Evolutionary conservation across 2,113 vertebrate species (phyloP), one percentile per base, ranked within the genome.

Genomic region (Uria aalge): DNA sequence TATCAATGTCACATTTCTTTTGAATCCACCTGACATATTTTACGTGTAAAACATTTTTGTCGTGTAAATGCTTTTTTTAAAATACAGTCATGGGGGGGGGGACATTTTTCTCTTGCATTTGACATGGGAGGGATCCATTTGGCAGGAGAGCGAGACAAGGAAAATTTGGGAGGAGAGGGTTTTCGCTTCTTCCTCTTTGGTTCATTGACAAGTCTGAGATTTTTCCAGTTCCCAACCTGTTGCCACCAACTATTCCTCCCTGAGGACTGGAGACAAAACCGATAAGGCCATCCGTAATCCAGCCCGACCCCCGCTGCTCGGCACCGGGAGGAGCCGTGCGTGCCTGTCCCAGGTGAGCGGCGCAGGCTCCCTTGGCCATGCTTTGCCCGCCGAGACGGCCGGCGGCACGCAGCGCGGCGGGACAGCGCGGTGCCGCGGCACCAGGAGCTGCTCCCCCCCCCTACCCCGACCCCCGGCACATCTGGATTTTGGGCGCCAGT

Each of bases 1-100:
- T 98, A 97, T 97, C 98, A 98, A 55, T 95, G 96, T 96, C 98
- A 98, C 94, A 0, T 98, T 98, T 96, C 96, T 96, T 98, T 98
- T 94, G 76, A 95, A 94, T 95, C 94, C 98, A 98, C 97, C 97
- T 43, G 92, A 96, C 92, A 96, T 93, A 41, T 67, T 94, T 96
- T 69, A 86, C 83, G 75, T 94, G 94, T 85, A 74, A 94, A 93
- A 94, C 76, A 72, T 97, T 94, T 95, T 92, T 94, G 91, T 94
- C 92, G 78, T 84, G 86, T 92, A 75, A 92, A 56, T 43, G 48
- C 66, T 68, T 95, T 96, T 96, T 94, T 82, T 40, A 36, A 59
- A 86, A 20, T 74, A 74, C 64, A 41, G 4, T 64, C 90, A 86
- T 62, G 85, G 38, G 38, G 40, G 40, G 38, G 60, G 74, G 38